Conservation (phyloP, 1,140 invertebrate genomes). For the Achatina immaculata region DNA sequence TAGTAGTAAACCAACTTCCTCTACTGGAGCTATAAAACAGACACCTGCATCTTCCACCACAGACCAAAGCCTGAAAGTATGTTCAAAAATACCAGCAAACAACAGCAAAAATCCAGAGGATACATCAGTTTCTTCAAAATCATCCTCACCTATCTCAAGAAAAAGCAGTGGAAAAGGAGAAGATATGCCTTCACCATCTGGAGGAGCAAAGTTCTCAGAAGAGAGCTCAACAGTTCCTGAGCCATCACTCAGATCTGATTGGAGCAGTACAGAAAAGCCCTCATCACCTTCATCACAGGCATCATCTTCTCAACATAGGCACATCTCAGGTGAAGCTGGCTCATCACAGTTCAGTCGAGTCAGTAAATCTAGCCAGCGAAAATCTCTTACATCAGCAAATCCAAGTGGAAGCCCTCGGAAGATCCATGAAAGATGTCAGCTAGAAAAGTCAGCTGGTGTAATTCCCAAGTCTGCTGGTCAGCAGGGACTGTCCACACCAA, state of each 20-base stretch:
- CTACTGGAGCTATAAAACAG: not conserved
- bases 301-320: constrained; percentile 23
- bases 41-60: not conserved
- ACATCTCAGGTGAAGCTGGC: constrained; percentile 8
- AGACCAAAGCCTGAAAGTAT: not conserved
- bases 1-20: not conserved
- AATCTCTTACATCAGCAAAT: not conserved
- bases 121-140: not conserved
- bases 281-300: constrained; percentile 2
- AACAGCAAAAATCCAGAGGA: constrained; percentile 4
- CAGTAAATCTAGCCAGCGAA: constrained; percentile 2
- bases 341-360: not conserved
- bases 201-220: not conserved
- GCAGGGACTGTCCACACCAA: not conserved
- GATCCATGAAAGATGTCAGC: constrained; percentile 21
- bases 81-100: not conserved
- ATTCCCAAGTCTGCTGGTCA: not conserved
- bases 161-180: constrained; percentile 18
- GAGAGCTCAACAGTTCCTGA: not conserved
- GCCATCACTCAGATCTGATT: not conserved
- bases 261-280: not conserved
- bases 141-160: constrained; percentile 5
- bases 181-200: constrained; percentile 1
- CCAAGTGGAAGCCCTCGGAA: constrained; percentile 10
- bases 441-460: not conserved